Evolutionary conservation across 2,888 invertebrate species (phyloP).

Genomic region (Leptopilina myrica): DNA sequence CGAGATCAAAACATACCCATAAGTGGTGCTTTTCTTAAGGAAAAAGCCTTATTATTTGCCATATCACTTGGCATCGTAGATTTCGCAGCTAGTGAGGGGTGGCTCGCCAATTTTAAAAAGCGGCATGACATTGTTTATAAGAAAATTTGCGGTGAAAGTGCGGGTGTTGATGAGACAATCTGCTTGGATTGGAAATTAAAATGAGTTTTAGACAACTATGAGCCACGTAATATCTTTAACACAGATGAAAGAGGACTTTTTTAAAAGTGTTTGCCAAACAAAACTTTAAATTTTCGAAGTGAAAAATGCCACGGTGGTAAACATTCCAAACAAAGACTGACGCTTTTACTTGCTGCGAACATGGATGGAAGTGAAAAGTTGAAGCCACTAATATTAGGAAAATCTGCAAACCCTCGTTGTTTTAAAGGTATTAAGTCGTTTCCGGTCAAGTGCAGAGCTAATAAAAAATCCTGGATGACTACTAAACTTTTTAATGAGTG

Average conservation of each 20-base stretch:
- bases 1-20: too few relatives aligned
- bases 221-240: slow-evolving; percentile 60
- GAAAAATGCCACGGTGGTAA: slow-evolving; percentile 69
- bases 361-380: too few relatives aligned
- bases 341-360: slow-evolving; percentile 65
- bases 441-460: slow-evolving; percentile 64
- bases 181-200: slow-evolving; percentile 62
- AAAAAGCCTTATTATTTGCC: too few relatives aligned
- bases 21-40: too few relatives aligned
- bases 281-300: slow-evolving; percentile 61
- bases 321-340: slow-evolving; percentile 67
- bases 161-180: slow-evolving; percentile 54
- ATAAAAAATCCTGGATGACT: slow-evolving; percentile 71
- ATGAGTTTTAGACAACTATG: slow-evolving; percentile 48
- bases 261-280: slow-evolving; percentile 60
- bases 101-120: slow-evolving; percentile 62
- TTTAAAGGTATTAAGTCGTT: slow-evolving; percentile 50
- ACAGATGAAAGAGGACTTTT: slow-evolving; percentile 64
- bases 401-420: slow-evolving; percentile 62
- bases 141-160: slow-evolving; percentile 57
- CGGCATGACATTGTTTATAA: slow-evolving; percentile 60
- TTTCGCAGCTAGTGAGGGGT: slow-evolving; percentile 46
- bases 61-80: slow-evolving; percentile 39
- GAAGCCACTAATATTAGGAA: slow-evolving; percentile 67
- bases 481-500: slow-evolving; percentile 55